A percentile compares a stretch with the other conserved stretches of the same genome.
Evolutionary conservation across 1,140 invertebrate species (phyloP).

Genomic region (Cyclargus thomasi): DNA sequence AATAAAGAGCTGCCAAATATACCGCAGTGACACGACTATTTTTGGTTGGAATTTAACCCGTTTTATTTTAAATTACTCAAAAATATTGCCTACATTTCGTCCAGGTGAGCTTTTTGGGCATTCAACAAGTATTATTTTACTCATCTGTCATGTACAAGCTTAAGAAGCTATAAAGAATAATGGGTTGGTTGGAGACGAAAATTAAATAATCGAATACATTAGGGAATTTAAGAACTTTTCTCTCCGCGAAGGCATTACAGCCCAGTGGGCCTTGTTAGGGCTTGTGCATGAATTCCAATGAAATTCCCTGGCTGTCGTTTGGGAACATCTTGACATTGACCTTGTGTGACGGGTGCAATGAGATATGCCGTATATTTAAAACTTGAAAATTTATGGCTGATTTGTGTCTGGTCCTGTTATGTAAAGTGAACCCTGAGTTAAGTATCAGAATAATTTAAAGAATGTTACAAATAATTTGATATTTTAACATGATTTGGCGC

Average conservation of each 20-base stretch:
- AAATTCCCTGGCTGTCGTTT: neutral
- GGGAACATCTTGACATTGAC: neutral
- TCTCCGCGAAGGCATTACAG: neutral
- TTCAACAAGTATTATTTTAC: neutral
- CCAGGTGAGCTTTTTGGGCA: neutral
- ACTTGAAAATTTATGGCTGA: neutral
- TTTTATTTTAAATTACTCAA: conserved; percentile 36
- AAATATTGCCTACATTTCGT: neutral
- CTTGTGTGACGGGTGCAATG: neutral
- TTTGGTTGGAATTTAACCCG: conserved; percentile 23
- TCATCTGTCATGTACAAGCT: neutral
- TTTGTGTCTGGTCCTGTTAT: no score
- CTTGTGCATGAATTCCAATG: neutral
- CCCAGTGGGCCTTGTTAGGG: neutral
- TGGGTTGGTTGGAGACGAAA: neutral
- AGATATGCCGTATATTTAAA: neutral
- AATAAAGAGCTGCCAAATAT: conserved; percentile 60
- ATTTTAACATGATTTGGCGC: no score
- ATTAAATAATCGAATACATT: neutral
- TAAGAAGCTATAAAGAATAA: neutral
- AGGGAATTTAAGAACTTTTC: neutral
- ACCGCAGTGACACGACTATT: conserved; percentile 39
- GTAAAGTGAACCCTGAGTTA: no score
- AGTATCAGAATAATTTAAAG: no score
- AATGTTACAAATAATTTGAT: no score